Conservation (phyloP, 1,140 invertebrate genomes). For the Brachionus koreanus region DNA sequence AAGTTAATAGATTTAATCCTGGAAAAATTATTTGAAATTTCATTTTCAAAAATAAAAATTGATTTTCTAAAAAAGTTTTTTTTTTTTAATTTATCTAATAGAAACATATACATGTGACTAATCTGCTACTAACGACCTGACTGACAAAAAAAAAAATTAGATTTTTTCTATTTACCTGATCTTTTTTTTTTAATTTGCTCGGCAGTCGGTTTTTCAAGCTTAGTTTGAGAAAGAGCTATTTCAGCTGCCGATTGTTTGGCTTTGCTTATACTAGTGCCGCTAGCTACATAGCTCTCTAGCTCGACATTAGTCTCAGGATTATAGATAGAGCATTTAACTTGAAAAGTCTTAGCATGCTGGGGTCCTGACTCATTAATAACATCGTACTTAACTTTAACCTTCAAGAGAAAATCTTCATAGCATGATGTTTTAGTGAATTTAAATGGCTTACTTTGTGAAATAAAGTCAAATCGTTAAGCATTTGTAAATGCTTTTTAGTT, state of each 20-base stretch:
- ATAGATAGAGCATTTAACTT: background rate
- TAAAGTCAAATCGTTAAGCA: background rate
- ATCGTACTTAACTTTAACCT: slow-evolving; percentile 12
- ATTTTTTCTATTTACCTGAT: background rate
- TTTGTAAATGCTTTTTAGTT: background rate
- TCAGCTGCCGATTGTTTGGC: slow-evolving; percentile 16
- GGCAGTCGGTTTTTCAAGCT: background rate
- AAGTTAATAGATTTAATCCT: no score
- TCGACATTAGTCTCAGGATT: background rate
- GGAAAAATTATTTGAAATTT: no score
- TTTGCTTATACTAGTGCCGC: background rate
- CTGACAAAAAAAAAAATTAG: no score
- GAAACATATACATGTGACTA: no score
- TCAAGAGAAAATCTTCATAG: background rate
- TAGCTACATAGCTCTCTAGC: background rate
- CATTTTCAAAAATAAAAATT: no score
- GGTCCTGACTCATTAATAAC: slow-evolving; percentile 3
- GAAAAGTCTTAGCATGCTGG: slow-evolving; percentile 8
- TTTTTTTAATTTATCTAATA: no score
- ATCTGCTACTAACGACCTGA: no score
- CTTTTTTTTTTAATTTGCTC: slow-evolving; percentile 7
- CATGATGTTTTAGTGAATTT: background rate
- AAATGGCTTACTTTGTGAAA: background rate
- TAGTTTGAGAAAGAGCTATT: background rate
- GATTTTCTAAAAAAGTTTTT: no score